Evolutionary conservation across 2,888 invertebrate species (phyloP), one percentile per base, ranked within the genome.

Genomic region (Drosophila gaucha): DNA sequence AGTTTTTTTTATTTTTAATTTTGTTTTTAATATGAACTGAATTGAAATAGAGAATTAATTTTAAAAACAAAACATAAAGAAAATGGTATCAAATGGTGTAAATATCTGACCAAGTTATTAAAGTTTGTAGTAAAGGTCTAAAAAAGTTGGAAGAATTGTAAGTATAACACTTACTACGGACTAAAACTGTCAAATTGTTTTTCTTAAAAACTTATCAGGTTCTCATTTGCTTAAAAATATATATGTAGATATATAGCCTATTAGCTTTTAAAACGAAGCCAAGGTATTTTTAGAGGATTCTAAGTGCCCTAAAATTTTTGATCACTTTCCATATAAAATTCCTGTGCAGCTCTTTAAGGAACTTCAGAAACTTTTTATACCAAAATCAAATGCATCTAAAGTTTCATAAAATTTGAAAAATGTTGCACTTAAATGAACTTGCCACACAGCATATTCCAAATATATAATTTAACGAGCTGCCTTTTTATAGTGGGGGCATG

Each of bases 401-500:
- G 16, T 38, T 68, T 50, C 28, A 49, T 43, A 49, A 62, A 54
- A 36, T 52, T 58, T 66, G 2, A 18, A 55, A 58, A 56, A 51
- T 51, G 8, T 24, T 44, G 59, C 76, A 56, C 65, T 70, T 9
- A 65, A 41, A 39, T 1, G 20, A 31, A 33, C 38, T 36, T 39
- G 30, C 39, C 51, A 16, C 20, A n/a, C 56, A 18, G 51, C 47
- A 69, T 46, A 57, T 62, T 62, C 47, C 50, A 64, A 67, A 77
- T 62, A 67, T 47, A 33, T 46, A 43, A 60, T 69, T 83, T 83
- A 77, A 84, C 62, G 88, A 86, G 69, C 59, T 51, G 38, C 31
- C 46, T 67, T 36, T 86, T 85, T 87, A 85, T 74, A 68, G 78
- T 74, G 30, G 1, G 68, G 26, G 14, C n/a, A n/a, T n/a, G n/a